Evolutionary conservation across 2,888 invertebrate genomes (phyloP).

Genomic region (Tyria jacobaeae): DNA sequence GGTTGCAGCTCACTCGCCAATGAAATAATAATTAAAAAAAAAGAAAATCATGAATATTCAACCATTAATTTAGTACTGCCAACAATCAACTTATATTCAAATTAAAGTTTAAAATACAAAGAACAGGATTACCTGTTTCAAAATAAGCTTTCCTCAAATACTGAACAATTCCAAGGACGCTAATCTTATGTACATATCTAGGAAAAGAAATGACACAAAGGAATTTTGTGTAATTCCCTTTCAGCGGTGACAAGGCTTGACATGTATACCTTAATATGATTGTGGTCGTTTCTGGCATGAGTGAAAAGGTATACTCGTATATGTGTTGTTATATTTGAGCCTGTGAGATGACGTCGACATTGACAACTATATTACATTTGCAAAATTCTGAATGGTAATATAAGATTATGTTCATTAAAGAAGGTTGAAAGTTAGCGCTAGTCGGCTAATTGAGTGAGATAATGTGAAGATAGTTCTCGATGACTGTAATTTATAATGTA

Average conservation of each 20-base stretch:
- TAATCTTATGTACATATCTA: constrained; percentile 37
- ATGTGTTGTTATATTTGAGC: constrained; percentile 11
- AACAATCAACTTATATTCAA: too few relatives aligned
- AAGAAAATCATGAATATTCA: background rate
- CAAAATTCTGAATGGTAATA: background rate
- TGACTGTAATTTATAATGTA: too few relatives aligned
- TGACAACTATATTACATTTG: constrained; percentile 38
- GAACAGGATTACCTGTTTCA: background rate
- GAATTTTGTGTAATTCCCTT: constrained; percentile 42
- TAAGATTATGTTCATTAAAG: background rate
- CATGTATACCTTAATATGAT: constrained; percentile 34
- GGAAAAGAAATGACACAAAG: constrained; percentile 40
- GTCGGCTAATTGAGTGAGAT: too few relatives aligned
- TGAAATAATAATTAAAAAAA: too few relatives aligned
- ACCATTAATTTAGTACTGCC: background rate
- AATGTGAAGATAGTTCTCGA: too few relatives aligned
- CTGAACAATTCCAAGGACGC: constrained; percentile 32
- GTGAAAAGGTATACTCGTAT: constrained; percentile 39
- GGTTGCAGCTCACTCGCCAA: too few relatives aligned
- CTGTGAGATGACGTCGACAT: constrained; percentile 15
- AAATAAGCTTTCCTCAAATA: constrained; percentile 12
- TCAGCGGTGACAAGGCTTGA: constrained; percentile 27
- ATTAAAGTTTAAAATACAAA: constrained; percentile 7
- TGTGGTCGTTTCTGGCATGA: constrained; percentile 27
- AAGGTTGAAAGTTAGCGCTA: background rate